phyloP scores from a whole-genome alignment of 2,113 vertebrate genomes.

The Dryoscopus gambensis region DNA sequence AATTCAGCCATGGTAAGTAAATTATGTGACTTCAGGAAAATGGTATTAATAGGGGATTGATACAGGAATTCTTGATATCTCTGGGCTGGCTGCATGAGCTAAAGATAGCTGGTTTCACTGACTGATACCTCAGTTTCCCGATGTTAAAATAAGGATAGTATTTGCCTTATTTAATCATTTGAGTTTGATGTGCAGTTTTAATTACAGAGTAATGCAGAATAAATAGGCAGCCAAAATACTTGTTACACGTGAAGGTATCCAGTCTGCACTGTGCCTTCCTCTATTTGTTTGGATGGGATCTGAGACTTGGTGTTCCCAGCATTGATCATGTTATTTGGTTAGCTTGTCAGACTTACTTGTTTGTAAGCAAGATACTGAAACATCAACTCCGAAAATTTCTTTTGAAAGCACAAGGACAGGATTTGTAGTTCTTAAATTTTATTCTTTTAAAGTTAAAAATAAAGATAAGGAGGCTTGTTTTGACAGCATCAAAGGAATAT shows the following conservation, averaged over 20 bases:
- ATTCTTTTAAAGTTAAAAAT: slow-evolving; percentile 62
- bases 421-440: slow-evolving; percentile 54
- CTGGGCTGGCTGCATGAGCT: not conserved
- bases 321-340: not conserved
- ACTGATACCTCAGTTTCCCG: not conserved
- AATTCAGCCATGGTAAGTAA: not conserved
- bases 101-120: not conserved
- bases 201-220: not conserved
- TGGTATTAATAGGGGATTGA: not conserved
- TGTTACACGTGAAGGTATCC: not conserved
- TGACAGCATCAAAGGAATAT: slow-evolving; percentile 54
- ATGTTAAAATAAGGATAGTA: not conserved
- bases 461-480: slow-evolving; percentile 51
- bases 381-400: slow-evolving; percentile 1
- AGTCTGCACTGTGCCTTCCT: not conserved
- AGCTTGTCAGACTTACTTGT: slow-evolving; percentile 24
- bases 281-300: not conserved
- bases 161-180: not conserved
- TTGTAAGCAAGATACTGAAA: slow-evolving; percentile 31
- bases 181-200: not conserved
- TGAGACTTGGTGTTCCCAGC: not conserved
- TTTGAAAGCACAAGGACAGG: slow-evolving; percentile 49
- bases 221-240: not conserved
- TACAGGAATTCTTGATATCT: not conserved
- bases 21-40: not conserved